Percentiles rank a stretch among this genome's conserved stretches.
phyloP scores from a whole-genome alignment of 2,888 invertebrate species.

The Hemicrepidius hirtus region DNA sequence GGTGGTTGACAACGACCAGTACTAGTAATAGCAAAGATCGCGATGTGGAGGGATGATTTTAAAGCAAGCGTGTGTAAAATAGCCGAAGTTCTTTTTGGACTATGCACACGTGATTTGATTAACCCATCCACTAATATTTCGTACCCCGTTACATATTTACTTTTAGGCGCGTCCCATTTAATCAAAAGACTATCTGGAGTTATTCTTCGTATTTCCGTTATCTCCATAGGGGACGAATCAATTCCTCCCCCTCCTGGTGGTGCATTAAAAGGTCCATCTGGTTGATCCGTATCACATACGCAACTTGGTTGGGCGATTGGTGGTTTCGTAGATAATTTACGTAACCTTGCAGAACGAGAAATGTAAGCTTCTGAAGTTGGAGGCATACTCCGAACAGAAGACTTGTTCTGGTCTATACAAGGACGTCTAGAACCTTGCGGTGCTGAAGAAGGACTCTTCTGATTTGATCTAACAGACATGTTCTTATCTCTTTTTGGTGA shows the following conservation, averaged over 20 bases:
- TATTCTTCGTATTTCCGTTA: constrained; percentile 57
- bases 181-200: constrained; percentile 58
- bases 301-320: neutral
- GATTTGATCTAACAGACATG: neutral
- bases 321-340: neutral
- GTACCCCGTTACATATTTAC: constrained; percentile 57
- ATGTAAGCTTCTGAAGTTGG: neutral
- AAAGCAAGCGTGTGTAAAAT: constrained; percentile 56
- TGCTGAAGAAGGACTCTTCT: too few relatives aligned
- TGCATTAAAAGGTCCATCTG: neutral
- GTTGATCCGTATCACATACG: neutral
- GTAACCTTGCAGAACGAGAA: neutral
- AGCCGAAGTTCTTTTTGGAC: constrained; percentile 56
- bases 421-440: too few relatives aligned
- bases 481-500: neutral
- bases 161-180: constrained; percentile 59
- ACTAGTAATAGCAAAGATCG: constrained; percentile 54
- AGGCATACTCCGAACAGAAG: neutral
- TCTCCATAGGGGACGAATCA: constrained; percentile 50
- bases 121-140: constrained; percentile 59
- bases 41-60: constrained; percentile 48
- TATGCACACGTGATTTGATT: constrained; percentile 58
- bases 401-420: too few relatives aligned
- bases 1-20: constrained; percentile 57
- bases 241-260: neutral